Evolutionary conservation across 2,113 vertebrate genomes (phyloP).

Genomic region (Pontoporia blainvillei): DNA sequence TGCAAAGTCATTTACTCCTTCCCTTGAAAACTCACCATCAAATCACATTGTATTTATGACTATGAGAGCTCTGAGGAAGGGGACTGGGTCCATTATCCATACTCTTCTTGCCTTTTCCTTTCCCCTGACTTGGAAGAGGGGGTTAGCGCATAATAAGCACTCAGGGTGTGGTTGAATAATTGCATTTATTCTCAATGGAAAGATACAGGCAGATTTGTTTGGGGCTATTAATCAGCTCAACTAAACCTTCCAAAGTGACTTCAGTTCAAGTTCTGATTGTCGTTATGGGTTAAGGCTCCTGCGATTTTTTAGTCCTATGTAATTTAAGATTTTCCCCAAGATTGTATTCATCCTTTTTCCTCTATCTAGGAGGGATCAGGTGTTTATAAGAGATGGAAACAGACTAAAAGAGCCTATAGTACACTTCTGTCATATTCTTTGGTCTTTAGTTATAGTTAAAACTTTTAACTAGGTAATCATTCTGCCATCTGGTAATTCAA

Average conservation of each 20-base stretch:
- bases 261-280: not conserved
- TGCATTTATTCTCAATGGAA: not conserved
- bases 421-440: slow-evolving; percentile 60
- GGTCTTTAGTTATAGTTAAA: slow-evolving; percentile 65
- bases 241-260: not conserved
- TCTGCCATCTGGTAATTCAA: slow-evolving; percentile 57
- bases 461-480: slow-evolving; percentile 66
- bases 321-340: not conserved
- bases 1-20: not conserved
- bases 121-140: not conserved
- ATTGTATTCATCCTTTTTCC: not conserved
- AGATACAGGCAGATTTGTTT: not conserved
- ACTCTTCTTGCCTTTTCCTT: slow-evolving; percentile 8
- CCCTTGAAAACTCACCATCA: not conserved
- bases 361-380: not conserved
- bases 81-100: not conserved
- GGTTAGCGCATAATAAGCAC: not conserved
- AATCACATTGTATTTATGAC: not conserved
- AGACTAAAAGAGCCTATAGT: not conserved
- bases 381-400: slow-evolving; percentile 33
- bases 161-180: not conserved
- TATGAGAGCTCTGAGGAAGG: not conserved
- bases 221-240: not conserved
- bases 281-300: not conserved
- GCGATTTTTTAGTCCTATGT: not conserved